Conservation (phyloP, 2,888 invertebrate genomes). For the Priocnemis perturbator region DNA sequence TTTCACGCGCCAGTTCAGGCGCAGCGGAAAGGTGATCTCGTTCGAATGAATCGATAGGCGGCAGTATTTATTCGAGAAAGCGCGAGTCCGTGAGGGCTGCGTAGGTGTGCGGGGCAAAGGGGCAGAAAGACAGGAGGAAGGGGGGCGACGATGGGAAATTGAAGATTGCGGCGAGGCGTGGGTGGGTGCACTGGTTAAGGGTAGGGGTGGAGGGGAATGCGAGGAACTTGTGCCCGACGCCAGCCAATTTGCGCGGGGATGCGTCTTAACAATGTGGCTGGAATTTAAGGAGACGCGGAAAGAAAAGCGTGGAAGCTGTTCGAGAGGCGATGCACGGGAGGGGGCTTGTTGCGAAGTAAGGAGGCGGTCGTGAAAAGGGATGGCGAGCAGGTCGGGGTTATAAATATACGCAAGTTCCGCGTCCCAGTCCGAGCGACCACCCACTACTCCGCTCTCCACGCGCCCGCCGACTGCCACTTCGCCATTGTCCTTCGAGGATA, state of each 20-base stretch:
- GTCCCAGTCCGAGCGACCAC: not conserved
- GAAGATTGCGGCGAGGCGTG: not conserved
- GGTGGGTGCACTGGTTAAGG: constrained; percentile 11
- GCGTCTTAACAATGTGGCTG: constrained; percentile 2
- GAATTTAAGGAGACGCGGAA: not conserved
- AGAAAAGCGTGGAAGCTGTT: not conserved
- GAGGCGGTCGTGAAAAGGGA: not conserved
- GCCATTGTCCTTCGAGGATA: too few species aligned
- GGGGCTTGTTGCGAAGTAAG: not conserved
- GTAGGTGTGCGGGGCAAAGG: not conserved
- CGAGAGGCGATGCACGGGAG: not conserved
- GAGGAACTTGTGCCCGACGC: not conserved
- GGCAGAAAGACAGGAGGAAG: not conserved
- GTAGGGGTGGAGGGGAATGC: not conserved
- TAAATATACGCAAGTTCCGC: constrained; percentile 5
- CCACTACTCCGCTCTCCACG: too few species aligned
- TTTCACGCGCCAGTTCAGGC: not conserved
- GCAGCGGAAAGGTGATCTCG: not conserved
- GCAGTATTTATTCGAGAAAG: not conserved
- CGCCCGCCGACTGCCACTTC: too few species aligned
- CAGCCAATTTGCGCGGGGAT: constrained; percentile 5
- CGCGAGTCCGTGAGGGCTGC: not conserved
- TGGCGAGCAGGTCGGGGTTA: not conserved
- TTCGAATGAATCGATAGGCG: not conserved
- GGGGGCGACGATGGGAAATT: not conserved